A percentile compares a stretch with the other conserved stretches of the same genome.
Conservation (phyloP, 2,888 invertebrate genomes). For the Tortricodes alternella region DNA sequence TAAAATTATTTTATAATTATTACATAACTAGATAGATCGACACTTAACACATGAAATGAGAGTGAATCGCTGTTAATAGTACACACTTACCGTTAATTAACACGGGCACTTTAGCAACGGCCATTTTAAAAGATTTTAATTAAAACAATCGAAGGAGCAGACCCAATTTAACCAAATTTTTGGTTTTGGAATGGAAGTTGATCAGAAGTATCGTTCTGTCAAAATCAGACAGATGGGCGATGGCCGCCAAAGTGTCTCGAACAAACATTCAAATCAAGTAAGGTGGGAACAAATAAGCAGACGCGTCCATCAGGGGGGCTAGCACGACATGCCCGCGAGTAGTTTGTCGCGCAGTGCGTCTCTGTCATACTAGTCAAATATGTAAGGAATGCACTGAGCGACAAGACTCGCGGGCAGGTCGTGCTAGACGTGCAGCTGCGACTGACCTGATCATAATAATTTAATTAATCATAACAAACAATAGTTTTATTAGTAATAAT, state of each 20-base stretch:
- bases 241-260: constrained; percentile 17
- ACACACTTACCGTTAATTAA: constrained; percentile 68
- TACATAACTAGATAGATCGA: constrained; percentile 60
- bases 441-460: too few species aligned
- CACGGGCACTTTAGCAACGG: constrained; percentile 65
- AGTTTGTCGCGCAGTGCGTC: too few species aligned
- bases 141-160: constrained; percentile 54
- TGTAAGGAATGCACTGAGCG: too few species aligned
- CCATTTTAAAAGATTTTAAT: constrained; percentile 62
- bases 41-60: constrained; percentile 34
- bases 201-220: constrained; percentile 25
- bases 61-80: neutral
- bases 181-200: constrained; percentile 51
- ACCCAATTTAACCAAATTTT: constrained; percentile 41
- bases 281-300: too few species aligned
- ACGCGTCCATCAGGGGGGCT: too few species aligned
- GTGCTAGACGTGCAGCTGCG: too few species aligned
- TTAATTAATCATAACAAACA: too few species aligned
- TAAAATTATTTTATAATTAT: constrained; percentile 44
- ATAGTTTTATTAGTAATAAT: too few species aligned
- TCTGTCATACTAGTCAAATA: too few species aligned
- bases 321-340: too few species aligned
- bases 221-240: constrained; percentile 27
- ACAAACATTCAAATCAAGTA: constrained; percentile 15
- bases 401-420: too few species aligned